Evolutionary conservation across 1,140 invertebrate genomes (phyloP).

Genomic region (Antheraea mylitta): DNA sequence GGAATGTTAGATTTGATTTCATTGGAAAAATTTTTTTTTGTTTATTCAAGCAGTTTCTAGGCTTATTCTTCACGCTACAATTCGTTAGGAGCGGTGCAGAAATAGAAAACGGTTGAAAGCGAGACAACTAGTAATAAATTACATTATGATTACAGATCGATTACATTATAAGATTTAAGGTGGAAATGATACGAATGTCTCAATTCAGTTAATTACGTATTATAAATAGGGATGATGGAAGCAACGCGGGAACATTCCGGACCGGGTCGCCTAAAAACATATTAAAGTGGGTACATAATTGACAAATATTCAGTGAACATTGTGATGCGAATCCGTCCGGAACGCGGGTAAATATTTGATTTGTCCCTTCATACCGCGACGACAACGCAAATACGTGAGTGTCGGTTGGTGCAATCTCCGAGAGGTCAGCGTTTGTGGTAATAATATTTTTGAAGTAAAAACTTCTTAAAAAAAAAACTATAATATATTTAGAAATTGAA

Average conservation of each 20-base stretch:
- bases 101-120: too few species aligned
- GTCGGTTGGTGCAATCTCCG: not conserved
- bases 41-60: too few species aligned
- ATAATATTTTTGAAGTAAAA: not conserved
- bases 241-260: not conserved
- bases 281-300: conserved; percentile 12
- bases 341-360: conserved; percentile 28
- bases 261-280: conserved; percentile 4
- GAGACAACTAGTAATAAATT: too few species aligned
- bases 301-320: conserved; percentile 18
- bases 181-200: not conserved
- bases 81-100: too few species aligned
- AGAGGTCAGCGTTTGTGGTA: not conserved
- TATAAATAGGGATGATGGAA: conserved; percentile 2
- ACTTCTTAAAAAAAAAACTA: too few species aligned
- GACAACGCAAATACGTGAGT: conserved; percentile 19
- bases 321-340: conserved; percentile 1
- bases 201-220: not conserved
- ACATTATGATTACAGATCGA: too few species aligned
- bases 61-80: too few species aligned
- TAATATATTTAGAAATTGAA: too few species aligned
- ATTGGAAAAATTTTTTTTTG: too few species aligned
- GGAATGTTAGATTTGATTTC: too few species aligned
- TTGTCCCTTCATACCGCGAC: conserved; percentile 19
- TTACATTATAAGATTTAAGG: not conserved